Base-by-base conservation (phyloP, 2,797 vertebrate genomes). In the Crypturellus tataupa region DNA sequence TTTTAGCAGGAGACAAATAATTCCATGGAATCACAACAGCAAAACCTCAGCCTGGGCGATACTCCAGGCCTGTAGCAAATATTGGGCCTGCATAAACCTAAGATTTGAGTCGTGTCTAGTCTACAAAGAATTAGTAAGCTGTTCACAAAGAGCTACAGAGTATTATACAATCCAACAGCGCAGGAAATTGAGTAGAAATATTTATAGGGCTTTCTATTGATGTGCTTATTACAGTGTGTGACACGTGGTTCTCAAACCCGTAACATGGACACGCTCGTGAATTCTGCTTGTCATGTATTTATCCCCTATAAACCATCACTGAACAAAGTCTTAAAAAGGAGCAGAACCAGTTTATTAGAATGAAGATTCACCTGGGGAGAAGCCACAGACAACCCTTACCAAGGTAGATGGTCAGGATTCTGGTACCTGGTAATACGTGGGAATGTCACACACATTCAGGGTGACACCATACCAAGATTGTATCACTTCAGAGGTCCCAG, bases 1-100 rank as follows among this genome's bases (percentile, higher is more conserved):
- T 80, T 90, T 87, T 47, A 94, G 77, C 60, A 87, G 62, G 73
- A 81, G 63, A 87, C 67, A 77, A 80, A 71, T 80, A 58, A 44
- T 60, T 81, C 70, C 40, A 12, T 35, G 69, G 35, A 75, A 35
- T 37, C 44, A 23, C 65, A 88, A 19, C 37, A 56, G 37, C 40
- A 81, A 81, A 93, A 79, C 46, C 71, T 70, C 76, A 90, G 21
- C 76, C 71, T 85, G 76, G 84, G 90, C n/a, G 0, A 65, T 46
- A 49, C 58, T 93, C 80, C 87, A 93, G 80, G n/a, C 62, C 21
- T 85, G 67, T 51, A 88, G 62, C 29, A 85, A 65, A 80, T 73
- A 56, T 40, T 90, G 71, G 76, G 85, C 87, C 77, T 46, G 47
- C 46, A 88, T 67, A 87, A 81, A 70, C 19, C 40, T 35, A 82